Percentiles rank a stretch among this genome's conserved stretches.
Conservation (phyloP, 2,888 invertebrate genomes). For the Scelioninae gen. 2 region DNA sequence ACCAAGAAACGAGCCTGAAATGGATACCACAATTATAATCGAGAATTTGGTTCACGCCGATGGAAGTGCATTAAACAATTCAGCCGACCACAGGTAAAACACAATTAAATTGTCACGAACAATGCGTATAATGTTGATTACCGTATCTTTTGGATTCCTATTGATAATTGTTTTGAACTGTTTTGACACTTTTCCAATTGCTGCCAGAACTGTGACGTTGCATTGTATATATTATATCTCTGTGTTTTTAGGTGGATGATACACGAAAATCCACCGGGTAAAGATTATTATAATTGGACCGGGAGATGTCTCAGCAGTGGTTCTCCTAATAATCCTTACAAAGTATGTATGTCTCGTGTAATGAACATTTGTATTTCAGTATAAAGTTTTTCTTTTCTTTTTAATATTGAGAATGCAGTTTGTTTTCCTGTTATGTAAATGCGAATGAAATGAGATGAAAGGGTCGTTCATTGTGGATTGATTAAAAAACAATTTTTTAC, state of each 20-base stretch:
- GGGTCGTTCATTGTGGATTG: too few species aligned
- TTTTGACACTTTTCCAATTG: too few species aligned
- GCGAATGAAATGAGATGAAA: too few species aligned
- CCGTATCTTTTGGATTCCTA: slow-evolving; percentile 1
- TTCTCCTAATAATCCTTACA: slow-evolving; percentile 85
- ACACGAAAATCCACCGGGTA: slow-evolving; percentile 86
- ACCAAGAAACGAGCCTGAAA: slow-evolving; percentile 87
- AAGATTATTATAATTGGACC: slow-evolving; percentile 94
- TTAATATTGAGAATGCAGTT: too few species aligned
- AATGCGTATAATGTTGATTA: slow-evolving; percentile 29
- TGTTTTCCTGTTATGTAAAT: too few species aligned
- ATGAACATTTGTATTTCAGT: too few species aligned
- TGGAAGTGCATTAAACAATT: slow-evolving; percentile 86
- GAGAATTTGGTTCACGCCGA: slow-evolving; percentile 92
- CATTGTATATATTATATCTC: slow-evolving; percentile 1
- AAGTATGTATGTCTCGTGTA: too few species aligned
- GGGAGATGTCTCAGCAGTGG: slow-evolving; percentile 89
- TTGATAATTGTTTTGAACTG: too few species aligned
- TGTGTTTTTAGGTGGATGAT: slow-evolving; percentile 83
- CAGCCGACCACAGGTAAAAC: slow-evolving; percentile 79
- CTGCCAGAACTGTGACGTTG: too few species aligned
- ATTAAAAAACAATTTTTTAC: slow-evolving; percentile 17
- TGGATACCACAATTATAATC: slow-evolving; percentile 89
- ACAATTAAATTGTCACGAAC: slow-evolving; percentile 25
- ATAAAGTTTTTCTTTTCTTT: too few species aligned